Base-by-base conservation (phyloP, 2,113 vertebrate genomes). In the Pelvicachromis taeniatus region DNA sequence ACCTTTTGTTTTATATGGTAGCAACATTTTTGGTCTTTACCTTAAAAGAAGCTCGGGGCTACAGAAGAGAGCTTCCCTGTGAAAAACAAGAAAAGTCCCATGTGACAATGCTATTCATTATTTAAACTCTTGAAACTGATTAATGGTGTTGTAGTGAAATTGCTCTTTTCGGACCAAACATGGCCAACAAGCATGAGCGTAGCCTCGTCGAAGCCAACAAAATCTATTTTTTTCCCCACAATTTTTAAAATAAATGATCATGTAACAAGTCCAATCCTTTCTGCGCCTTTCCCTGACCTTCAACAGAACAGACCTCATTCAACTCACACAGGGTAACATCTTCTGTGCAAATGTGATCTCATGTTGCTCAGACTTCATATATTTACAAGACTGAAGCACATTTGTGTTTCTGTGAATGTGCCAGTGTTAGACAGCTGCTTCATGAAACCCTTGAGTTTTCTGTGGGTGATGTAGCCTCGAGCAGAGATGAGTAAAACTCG, bases 41-140 rank as follows among this genome's bases (percentile, higher is more conserved):
- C 17, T 65, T 78, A 42, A 84, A 73, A 78, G 63, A 81, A 84
- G 42, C 26, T 75, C 6, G 9, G 55, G 48, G 16, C 59, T 80
- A 48, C 29, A 23, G 35, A 81, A 81, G 21, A 54, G 12, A 50
- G 65, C 42, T 80, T 31, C 50, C 53, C 80, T 75, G 26, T 52
- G 70, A 52, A 26, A 75, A 75, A 75, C 7, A 11, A 88, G 65
- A 83, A 73, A 80, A 42, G 58, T 84, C 83, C 61, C 45, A 16
- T 58, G 53, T 77, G 78, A 70, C 31, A 77, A 82, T 23, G 56
- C 26, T 77, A 48, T 93, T 87, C 83, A 93, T 94, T 94, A 92
- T 93, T 93, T 85, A 93, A 84, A 16, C 83, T 78, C 42, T 50
- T 85, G 16, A 88, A 87, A 92, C 86, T 80, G 73, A 87, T 84